Conservation (phyloP, 2,888 invertebrate species). For the Polydesmus complanatus region DNA sequence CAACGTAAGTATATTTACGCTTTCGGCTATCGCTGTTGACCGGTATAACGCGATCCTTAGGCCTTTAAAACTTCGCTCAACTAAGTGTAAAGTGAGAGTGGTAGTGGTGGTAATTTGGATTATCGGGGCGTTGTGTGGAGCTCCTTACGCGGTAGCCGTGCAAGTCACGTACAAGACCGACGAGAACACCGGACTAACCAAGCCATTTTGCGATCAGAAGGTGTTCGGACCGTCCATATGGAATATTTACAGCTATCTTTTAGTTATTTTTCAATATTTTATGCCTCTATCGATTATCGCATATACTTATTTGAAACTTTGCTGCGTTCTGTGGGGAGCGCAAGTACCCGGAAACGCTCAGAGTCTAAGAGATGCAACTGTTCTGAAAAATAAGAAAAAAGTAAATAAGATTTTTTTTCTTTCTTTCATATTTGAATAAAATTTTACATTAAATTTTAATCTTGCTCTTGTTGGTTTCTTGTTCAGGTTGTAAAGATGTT, state of each 20-base stretch:
- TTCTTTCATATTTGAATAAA: neutral
- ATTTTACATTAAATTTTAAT: neutral
- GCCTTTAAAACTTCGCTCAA: conserved; percentile 49
- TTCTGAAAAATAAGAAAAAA: conserved; percentile 69
- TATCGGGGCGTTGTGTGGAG: conserved; percentile 41
- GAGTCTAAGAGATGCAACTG: conserved; percentile 59
- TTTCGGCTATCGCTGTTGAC: conserved; percentile 75
- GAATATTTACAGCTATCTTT: conserved; percentile 20
- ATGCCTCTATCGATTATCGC: conserved; percentile 67
- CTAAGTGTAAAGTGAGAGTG: conserved; percentile 55
- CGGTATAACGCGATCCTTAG: conserved; percentile 46
- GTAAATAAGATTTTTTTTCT: conserved; percentile 35
- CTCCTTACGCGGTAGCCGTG: conserved; percentile 43
- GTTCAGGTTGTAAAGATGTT: conserved; percentile 27
- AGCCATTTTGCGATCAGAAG: conserved; percentile 7
- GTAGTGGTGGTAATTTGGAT: conserved; percentile 62
- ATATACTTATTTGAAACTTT: conserved; percentile 68
- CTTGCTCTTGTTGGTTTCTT: neutral
- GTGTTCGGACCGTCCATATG: neutral
- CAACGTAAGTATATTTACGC: conserved; percentile 75
- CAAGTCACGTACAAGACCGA: conserved; percentile 40
- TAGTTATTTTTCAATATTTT: conserved; percentile 46
- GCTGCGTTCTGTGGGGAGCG: conserved; percentile 62
- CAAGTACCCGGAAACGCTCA: conserved; percentile 57
- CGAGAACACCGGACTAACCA: conserved; percentile 7